Conservation (phyloP, 2,888 invertebrate species). For the Brachypalpus laphriformis region DNA sequence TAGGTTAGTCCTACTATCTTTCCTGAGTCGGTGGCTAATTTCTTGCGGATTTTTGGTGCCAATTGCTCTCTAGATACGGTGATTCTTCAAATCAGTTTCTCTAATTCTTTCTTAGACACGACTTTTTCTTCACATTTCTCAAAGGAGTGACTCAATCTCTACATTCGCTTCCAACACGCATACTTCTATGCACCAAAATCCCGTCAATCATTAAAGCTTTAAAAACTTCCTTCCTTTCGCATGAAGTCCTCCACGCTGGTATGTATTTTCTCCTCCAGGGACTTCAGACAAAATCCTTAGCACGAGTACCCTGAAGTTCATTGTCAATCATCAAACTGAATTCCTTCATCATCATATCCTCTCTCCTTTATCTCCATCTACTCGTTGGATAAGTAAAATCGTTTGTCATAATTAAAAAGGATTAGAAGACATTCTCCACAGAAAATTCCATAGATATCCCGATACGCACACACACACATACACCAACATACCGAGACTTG, state of each 20-base stretch:
- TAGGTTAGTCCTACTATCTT: no score
- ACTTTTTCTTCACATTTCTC: no score
- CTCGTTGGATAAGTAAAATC: constrained; percentile 47
- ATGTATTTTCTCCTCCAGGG: background rate
- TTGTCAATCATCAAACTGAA: constrained; percentile 55
- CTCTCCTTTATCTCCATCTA: background rate
- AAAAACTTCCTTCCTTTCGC: background rate
- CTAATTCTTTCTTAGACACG: no score
- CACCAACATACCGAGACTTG: background rate
- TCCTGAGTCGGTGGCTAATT: no score
- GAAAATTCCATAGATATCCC: constrained; percentile 27
- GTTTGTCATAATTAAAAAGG: constrained; percentile 72
- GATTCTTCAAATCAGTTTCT: no score
- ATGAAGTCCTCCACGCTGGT: background rate
- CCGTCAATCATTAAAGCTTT: background rate
- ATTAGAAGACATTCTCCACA: constrained; percentile 55
- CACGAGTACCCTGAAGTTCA: constrained; percentile 36
- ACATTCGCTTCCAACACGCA: no score
- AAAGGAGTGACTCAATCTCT: no score
- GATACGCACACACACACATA: constrained; percentile 29
- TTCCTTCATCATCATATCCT: constrained; percentile 38
- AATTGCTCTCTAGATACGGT: no score
- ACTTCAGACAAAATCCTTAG: background rate
- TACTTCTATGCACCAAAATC: background rate
- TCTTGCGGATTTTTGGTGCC: no score